Evolutionary conservation across 2,113 vertebrate species (phyloP).

Genomic region (Ia io): DNA sequence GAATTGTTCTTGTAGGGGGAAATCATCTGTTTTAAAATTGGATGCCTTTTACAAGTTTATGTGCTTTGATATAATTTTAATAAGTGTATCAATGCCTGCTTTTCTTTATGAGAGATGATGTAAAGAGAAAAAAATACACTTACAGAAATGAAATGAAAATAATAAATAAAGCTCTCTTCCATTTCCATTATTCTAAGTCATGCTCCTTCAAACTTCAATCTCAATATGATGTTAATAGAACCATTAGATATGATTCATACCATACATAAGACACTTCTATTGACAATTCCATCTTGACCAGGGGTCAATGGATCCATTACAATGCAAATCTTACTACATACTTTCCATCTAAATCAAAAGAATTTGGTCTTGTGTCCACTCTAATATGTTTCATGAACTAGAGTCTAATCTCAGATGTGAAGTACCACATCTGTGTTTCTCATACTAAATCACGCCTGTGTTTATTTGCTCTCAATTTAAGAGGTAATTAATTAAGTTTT

Average conservation of each 20-base stretch:
- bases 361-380: constrained; percentile 70
- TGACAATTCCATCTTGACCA: constrained; percentile 77
- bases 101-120: constrained; percentile 59
- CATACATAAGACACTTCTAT: constrained; percentile 69
- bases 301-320: constrained; percentile 73
- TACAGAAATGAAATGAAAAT: constrained; percentile 71
- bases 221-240: constrained; percentile 76
- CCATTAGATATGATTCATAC: constrained; percentile 75
- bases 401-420: constrained; percentile 53
- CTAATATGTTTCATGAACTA: constrained; percentile 66
- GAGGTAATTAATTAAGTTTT: constrained; percentile 69
- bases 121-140: constrained; percentile 68
- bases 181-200: constrained; percentile 74
- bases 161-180: constrained; percentile 71
- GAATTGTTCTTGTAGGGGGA: constrained; percentile 32
- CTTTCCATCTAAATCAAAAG: constrained; percentile 73
- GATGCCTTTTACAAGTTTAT: constrained; percentile 51
- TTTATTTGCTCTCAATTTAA: constrained; percentile 57
- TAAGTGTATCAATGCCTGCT: constrained; percentile 56
- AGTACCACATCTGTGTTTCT: constrained; percentile 61
- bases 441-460: constrained; percentile 56
- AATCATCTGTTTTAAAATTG: constrained; percentile 47
- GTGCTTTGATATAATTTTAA: constrained; percentile 66
- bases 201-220: constrained; percentile 68
- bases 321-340: constrained; percentile 73